Evolutionary conservation across 2,113 vertebrate species (phyloP).

Genomic region (Ia io): DNA sequence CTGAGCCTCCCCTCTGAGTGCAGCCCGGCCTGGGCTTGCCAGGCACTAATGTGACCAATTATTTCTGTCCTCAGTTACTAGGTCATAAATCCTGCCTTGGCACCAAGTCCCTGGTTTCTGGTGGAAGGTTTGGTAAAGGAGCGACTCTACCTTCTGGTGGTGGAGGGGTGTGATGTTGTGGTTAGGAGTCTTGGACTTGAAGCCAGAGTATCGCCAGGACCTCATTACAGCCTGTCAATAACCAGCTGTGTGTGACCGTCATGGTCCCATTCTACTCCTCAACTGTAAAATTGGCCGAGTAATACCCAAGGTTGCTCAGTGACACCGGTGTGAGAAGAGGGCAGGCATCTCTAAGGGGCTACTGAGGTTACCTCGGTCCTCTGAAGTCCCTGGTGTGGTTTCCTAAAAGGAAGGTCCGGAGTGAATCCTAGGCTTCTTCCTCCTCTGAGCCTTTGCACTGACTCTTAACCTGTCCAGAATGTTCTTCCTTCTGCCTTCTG

Average conservation of each 20-base stretch:
- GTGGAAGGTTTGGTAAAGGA: constrained; percentile 43
- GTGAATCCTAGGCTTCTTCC: neutral
- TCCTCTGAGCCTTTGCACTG: neutral
- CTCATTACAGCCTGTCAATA: neutral
- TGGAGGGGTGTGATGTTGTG: neutral
- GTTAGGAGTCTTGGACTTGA: neutral
- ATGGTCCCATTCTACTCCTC: neutral
- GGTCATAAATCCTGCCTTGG: constrained; percentile 69
- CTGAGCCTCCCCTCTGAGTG: neutral
- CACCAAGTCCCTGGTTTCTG: constrained; percentile 30
- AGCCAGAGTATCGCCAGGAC: neutral
- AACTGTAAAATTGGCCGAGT: neutral
- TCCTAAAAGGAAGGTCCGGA: neutral
- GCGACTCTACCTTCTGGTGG: neutral
- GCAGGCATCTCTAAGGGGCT: neutral
- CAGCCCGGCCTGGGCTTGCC: neutral
- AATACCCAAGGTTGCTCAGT: neutral
- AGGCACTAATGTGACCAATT: constrained; percentile 70
- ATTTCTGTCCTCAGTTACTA: constrained; percentile 75
- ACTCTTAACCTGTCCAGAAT: neutral
- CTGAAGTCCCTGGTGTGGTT: neutral
- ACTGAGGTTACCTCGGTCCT: neutral
- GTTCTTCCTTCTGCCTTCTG: neutral
- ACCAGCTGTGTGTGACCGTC: neutral
- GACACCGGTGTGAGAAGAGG: neutral